These are phyloP conservation scores for Prionace glauca DNA, from an alignment of 2,797 vertebrate genomes.

Conservation along the genomic window DNA sequence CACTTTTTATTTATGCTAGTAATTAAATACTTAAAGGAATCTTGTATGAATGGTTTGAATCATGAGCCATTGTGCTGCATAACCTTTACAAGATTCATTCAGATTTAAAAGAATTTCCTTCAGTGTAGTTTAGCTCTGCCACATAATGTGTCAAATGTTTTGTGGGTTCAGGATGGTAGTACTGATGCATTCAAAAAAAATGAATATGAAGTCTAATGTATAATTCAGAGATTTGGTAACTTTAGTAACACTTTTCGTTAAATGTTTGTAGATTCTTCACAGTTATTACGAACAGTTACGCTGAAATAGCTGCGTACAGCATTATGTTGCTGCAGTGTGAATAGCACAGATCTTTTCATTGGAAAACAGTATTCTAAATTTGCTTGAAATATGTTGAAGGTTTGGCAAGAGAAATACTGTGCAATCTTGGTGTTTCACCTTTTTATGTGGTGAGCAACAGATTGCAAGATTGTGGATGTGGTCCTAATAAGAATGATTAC, in stretches of 20 bases:
- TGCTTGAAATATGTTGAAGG: neutral
- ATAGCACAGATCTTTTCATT: neutral
- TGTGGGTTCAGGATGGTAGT: neutral
- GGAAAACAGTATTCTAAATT: neutral
- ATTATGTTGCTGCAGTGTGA: neutral
- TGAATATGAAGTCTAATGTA: neutral
- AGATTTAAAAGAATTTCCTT: neutral
- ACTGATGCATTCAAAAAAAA: neutral
- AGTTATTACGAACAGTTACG: slow-evolving; percentile 6
- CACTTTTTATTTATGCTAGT: neutral
- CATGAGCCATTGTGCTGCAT: neutral
- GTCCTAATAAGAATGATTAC: neutral
- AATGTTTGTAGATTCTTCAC: neutral
- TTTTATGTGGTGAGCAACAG: neutral
- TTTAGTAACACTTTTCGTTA: neutral
- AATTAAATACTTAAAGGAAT: slow-evolving; percentile 17
- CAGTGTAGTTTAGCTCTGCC: neutral
- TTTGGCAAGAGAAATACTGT: neutral
- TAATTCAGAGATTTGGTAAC: neutral
- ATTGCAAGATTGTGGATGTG: neutral
- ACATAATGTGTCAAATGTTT: neutral
- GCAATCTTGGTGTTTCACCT: neutral
- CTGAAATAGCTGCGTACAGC: neutral
- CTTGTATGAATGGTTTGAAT: neutral
- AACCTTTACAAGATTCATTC: neutral